A percentile compares a stretch with the other conserved stretches of the same genome.
Conservation (phyloP, 2,888 invertebrate genomes). For the Boloria selene region DNA sequence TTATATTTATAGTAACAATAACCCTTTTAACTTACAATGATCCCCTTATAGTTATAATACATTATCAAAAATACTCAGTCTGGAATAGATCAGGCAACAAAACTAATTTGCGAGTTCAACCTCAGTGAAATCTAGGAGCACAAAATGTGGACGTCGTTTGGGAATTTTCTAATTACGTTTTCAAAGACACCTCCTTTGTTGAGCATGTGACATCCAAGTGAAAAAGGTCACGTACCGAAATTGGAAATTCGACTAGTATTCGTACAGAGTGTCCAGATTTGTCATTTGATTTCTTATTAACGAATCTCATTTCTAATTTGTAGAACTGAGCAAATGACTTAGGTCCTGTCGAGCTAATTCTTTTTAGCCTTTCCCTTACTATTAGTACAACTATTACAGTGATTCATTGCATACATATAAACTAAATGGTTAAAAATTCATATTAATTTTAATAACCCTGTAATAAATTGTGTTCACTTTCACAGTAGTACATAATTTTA, state of each 20-base stretch:
- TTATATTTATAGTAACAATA: no score
- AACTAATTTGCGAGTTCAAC: constrained; percentile 69
- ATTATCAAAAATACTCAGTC: constrained; percentile 29
- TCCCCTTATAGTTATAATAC: neutral
- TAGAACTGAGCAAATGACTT: constrained; percentile 33
- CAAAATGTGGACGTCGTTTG: constrained; percentile 67
- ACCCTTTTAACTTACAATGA: no score
- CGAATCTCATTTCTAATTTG: constrained; percentile 61
- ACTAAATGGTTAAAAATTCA: no score
- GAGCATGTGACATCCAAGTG: constrained; percentile 76
- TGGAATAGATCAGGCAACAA: constrained; percentile 52
- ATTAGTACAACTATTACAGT: neutral
- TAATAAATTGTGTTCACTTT: no score
- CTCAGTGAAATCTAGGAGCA: constrained; percentile 58
- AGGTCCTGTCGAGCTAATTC: constrained; percentile 1
- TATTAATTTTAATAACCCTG: no score
- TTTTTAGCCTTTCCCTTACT: neutral
- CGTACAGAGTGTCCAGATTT: constrained; percentile 50
- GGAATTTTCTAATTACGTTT: constrained; percentile 82
- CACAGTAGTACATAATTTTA: no score
- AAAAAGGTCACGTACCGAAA: constrained; percentile 80
- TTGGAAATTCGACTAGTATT: constrained; percentile 60
- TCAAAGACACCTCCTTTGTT: constrained; percentile 81
- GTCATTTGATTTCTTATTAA: constrained; percentile 65
- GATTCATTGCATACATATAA: no score